phyloP scores from a whole-genome alignment of 2,797 vertebrate species.

The Notoglanidium macrostoma region DNA sequence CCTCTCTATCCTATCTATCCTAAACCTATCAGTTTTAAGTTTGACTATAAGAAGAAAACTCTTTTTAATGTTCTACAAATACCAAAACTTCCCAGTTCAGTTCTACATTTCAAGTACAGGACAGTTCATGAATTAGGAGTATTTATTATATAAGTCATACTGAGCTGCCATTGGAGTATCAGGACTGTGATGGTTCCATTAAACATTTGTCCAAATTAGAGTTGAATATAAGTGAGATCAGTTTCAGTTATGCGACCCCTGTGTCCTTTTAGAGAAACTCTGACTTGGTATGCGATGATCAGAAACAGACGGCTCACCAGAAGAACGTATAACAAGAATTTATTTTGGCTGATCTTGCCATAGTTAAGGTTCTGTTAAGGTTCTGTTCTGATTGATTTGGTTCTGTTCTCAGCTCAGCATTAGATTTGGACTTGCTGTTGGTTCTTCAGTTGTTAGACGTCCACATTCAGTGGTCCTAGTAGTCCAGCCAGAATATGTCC shows the following conservation, averaged over 20 bases:
- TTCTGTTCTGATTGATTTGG: conserved; percentile 21
- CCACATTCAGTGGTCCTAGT: conserved; percentile 13
- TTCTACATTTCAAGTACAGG: background rate
- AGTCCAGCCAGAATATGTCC: conserved; percentile 21
- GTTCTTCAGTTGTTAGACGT: conserved; percentile 18
- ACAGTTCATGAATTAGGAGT: background rate
- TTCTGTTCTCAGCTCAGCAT: background rate
- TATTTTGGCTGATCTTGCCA: background rate
- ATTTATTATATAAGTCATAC: background rate
- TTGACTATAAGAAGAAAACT: background rate
- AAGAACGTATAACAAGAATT: background rate
- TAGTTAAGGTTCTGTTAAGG: background rate
- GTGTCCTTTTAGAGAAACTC: background rate
- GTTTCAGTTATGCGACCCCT: conserved; percentile 22
- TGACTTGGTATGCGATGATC: conserved; percentile 4
- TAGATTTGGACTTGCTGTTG: conserved; percentile 5
- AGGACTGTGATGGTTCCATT: background rate
- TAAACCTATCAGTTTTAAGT: background rate
- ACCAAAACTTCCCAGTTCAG: background rate
- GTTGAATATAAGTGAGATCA: background rate
- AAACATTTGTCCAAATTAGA: background rate
- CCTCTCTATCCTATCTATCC: too few species aligned
- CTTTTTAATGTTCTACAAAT: background rate
- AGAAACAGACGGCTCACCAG: conserved; percentile 8
- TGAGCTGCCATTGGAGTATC: background rate